Percentiles rank a stretch among this genome's conserved stretches.
These are phyloP conservation scores for Apis mellifera DNA, from an alignment of 1,140 invertebrate genomes.

Conservation along the genomic window DNA sequence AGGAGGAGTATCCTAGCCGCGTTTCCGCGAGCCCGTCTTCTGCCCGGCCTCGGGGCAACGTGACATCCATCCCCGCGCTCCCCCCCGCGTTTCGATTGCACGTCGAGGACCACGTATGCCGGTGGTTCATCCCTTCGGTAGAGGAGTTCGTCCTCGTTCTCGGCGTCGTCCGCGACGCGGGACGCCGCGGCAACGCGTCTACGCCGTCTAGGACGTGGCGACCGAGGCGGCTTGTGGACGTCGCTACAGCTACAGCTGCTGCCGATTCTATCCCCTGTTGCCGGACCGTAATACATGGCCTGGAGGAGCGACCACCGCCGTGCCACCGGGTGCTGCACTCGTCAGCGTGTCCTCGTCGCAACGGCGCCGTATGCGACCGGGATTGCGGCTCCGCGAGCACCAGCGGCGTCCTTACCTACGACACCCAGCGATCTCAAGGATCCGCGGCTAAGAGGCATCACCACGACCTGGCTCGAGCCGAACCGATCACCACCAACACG, in stretches of 20 bases:
- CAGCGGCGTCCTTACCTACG: slow-evolving; percentile 57
- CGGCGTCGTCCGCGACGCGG: slow-evolving; percentile 49
- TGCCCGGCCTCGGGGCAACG: slow-evolving; percentile 52
- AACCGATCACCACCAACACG: slow-evolving; percentile 54
- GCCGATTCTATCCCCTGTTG: slow-evolving; percentile 58
- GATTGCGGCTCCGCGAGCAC: slow-evolving; percentile 39
- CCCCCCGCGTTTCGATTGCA: neutral
- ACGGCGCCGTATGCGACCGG: slow-evolving; percentile 38
- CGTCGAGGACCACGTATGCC: slow-evolving; percentile 57
- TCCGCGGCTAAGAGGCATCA: slow-evolving; percentile 63
- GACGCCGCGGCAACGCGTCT: slow-evolving; percentile 43
- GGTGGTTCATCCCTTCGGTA: slow-evolving; percentile 32
- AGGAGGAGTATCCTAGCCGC: slow-evolving; percentile 61
- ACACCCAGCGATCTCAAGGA: slow-evolving; percentile 57
- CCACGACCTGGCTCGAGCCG: slow-evolving; percentile 52
- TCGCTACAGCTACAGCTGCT: slow-evolving; percentile 62
- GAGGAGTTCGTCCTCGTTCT: slow-evolving; percentile 47
- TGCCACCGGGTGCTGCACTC: slow-evolving; percentile 61
- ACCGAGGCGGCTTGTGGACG: slow-evolving; percentile 47
- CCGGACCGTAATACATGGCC: slow-evolving; percentile 65
- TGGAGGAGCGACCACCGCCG: slow-evolving; percentile 62
- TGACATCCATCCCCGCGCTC: slow-evolving; percentile 14
- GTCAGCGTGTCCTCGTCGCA: slow-evolving; percentile 62
- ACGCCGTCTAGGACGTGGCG: slow-evolving; percentile 38
- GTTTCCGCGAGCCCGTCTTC: slow-evolving; percentile 56